phyloP scores from a whole-genome alignment of 2,797 vertebrate species.

The Diplodus sargus region DNA sequence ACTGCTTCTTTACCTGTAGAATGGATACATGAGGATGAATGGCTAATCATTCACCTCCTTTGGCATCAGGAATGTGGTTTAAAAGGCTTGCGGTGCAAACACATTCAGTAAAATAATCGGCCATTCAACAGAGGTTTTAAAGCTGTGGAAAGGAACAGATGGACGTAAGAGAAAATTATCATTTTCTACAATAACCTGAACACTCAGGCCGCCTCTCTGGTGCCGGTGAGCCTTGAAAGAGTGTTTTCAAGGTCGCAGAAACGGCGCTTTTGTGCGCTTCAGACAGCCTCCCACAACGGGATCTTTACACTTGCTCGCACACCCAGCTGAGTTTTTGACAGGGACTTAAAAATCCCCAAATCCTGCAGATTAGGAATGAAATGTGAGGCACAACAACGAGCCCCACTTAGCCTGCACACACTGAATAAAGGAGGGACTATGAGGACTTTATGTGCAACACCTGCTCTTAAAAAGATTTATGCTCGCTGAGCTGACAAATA shows the following conservation, averaged over 20 bases:
- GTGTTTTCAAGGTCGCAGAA: conserved; percentile 39
- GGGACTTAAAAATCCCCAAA: conserved; percentile 40
- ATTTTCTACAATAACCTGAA: conserved; percentile 46
- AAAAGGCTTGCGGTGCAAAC: conserved; percentile 54
- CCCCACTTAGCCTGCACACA: conserved; percentile 10
- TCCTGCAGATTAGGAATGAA: conserved; percentile 48
- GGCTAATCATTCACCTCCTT: conserved; percentile 53
- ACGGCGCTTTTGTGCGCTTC: conserved; percentile 49
- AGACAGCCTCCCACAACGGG: conserved; percentile 34
- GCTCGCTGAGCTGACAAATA: conserved; percentile 48
- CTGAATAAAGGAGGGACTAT: conserved; percentile 8
- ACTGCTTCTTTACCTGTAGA: conserved; percentile 48
- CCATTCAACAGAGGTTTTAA: conserved; percentile 42
- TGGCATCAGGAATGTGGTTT: conserved; percentile 60
- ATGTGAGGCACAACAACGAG: conserved; percentile 23
- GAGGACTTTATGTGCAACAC: conserved; percentile 61
- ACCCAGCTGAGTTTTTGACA: conserved; percentile 56
- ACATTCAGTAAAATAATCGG: conserved; percentile 64
- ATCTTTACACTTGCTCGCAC: conserved; percentile 17
- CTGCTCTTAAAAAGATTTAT: conserved; percentile 67
- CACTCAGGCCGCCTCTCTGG: conserved; percentile 18
- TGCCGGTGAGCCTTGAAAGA: conserved; percentile 42
- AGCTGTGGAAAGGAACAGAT: conserved; percentile 37
- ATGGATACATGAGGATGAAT: conserved; percentile 10
- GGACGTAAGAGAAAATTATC: conserved; percentile 41